Evolutionary conservation across 2,113 vertebrate species (phyloP).

Genomic region (Phylloscopus whistleri): DNA sequence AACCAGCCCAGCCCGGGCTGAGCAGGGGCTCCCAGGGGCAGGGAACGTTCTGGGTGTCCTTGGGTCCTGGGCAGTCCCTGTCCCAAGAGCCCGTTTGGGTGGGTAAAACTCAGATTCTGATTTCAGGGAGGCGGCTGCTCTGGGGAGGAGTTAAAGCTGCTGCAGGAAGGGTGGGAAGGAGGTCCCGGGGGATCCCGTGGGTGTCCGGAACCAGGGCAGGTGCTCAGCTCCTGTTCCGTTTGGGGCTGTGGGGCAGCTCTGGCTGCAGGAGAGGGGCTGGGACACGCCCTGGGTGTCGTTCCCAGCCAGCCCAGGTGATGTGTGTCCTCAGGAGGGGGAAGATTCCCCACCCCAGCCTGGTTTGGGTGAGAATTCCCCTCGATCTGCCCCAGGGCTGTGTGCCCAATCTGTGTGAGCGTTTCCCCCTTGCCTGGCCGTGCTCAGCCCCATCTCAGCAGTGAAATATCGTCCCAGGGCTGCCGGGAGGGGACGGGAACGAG

Average conservation of each 20-base stretch:
- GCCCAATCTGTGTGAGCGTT: not conserved
- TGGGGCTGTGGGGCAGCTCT: too few species aligned
- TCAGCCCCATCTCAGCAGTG: not conserved
- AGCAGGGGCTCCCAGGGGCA: too few species aligned
- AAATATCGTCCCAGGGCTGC: not conserved
- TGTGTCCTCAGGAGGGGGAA: not conserved
- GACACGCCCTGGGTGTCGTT: not conserved
- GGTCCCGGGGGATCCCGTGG: not conserved
- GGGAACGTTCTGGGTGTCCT: not conserved
- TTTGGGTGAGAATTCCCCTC: not conserved
- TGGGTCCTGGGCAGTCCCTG: not conserved
- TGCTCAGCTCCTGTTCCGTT: not conserved
- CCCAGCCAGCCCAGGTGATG: not conserved
- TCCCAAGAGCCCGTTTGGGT: not conserved
- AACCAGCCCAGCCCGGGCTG: not conserved
- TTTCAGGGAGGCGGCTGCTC: not conserved
- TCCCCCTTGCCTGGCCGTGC: not conserved
- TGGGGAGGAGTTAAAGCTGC: not conserved
- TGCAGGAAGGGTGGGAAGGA: not conserved
- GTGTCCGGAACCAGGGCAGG: accelerated
- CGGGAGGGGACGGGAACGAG: conserved; percentile 42
- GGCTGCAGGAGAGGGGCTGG: not conserved
- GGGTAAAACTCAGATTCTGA: not conserved
- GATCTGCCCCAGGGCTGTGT: not conserved
- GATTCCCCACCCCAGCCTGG: not conserved